Percentiles rank a stretch among this genome's conserved stretches.
Conservation (phyloP, 2,888 invertebrate species). For the Celastrina argiolus region DNA sequence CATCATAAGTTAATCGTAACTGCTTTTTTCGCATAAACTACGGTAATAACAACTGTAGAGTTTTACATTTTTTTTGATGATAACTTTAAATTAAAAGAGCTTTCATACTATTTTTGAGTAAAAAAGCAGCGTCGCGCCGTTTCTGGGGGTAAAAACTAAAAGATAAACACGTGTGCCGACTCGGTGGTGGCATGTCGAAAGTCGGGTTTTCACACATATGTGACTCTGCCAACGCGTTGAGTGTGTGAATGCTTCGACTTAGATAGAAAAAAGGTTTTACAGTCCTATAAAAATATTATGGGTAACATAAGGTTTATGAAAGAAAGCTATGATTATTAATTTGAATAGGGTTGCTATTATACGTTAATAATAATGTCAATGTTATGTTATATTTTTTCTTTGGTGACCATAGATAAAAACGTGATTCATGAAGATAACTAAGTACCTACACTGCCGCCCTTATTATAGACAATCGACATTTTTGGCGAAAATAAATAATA, state of each 20-base stretch:
- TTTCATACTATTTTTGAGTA: background rate
- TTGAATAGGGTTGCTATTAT: background rate
- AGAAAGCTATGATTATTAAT: background rate
- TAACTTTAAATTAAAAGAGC: background rate
- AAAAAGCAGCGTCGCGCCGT: background rate
- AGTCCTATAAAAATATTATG: constrained; percentile 8
- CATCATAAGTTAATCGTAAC: no score
- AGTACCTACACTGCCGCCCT: no score
- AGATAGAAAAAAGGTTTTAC: background rate
- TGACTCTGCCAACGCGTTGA: constrained; percentile 14
- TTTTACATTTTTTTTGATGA: background rate
- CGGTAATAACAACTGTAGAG: background rate
- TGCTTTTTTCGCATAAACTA: background rate
- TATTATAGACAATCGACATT: no score
- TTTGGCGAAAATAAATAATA: no score
- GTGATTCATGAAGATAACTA: no score
- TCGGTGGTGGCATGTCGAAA: constrained; percentile 20
- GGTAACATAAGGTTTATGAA: constrained; percentile 8
- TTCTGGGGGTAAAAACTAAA: background rate
- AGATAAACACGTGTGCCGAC: constrained; percentile 4
- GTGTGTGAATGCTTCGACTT: constrained; percentile 2
- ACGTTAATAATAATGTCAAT: background rate
- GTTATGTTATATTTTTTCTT: background rate
- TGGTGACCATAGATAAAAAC: no score
- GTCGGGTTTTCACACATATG: background rate